phyloP scores from a whole-genome alignment of 23 tunicate genomes.

The Corella eumyota region DNA sequence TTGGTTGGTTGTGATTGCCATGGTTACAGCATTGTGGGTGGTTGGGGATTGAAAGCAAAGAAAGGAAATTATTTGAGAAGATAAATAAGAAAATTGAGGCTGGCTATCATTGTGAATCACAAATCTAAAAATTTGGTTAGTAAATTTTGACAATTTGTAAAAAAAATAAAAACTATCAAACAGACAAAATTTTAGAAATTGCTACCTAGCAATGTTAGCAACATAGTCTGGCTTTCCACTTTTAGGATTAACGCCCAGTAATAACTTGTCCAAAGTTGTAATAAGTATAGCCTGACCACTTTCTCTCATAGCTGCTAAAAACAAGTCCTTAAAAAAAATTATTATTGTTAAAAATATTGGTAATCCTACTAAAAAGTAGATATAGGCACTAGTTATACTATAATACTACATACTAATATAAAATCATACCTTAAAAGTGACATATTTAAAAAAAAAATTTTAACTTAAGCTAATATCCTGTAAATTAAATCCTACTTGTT shows the following conservation, averaged over 20 bases:
- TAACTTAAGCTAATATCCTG: too few species aligned
- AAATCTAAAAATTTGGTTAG: slow-evolving; percentile 15
- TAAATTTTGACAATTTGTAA: not conserved
- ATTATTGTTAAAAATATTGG: too few species aligned
- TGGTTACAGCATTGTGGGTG: slow-evolving; percentile 37
- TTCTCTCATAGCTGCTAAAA: slow-evolving; percentile 43
- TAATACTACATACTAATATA: too few species aligned
- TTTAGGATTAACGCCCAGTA: slow-evolving; percentile 62
- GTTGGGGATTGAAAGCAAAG: slow-evolving; percentile 42
- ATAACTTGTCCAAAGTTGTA: slow-evolving; percentile 50
- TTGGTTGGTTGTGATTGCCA: slow-evolving; percentile 33
- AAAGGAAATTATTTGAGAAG: slow-evolving; percentile 48
- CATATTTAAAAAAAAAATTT: too few species aligned
- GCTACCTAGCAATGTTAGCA: slow-evolving; percentile 56
- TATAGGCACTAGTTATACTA: too few species aligned
- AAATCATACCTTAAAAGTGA: too few species aligned
- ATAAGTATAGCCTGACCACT: slow-evolving; percentile 41
- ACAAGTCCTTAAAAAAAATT: slow-evolving; percentile 40
- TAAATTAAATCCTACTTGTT: too few species aligned
- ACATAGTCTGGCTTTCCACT: slow-evolving; percentile 71
- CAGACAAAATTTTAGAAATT: too few species aligned
- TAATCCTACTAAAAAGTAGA: too few species aligned
- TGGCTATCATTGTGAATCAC: slow-evolving; percentile 42
- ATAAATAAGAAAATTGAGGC: slow-evolving; percentile 47
- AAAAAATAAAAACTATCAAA: too few species aligned